Conservation (phyloP, 1,140 invertebrate species). For the Amphibalanus amphitrite region DNA sequence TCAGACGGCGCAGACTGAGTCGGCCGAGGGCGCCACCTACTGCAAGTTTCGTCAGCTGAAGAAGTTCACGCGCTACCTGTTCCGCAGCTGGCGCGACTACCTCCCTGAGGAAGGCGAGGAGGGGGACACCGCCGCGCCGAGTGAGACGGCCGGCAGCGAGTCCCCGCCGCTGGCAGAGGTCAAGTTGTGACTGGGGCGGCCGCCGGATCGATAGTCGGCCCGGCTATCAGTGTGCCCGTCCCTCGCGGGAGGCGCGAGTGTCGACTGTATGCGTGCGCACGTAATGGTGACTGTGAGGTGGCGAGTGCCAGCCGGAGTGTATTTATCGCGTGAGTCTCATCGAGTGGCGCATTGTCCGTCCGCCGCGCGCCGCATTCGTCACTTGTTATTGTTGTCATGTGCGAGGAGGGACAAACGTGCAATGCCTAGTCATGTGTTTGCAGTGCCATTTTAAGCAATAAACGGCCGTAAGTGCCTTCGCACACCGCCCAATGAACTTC, state of each 20-base stretch:
- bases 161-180: not conserved
- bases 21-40: conserved; percentile 77
- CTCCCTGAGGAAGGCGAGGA: conserved; percentile 39
- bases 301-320: not conserved
- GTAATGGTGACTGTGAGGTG: not conserved
- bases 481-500: not conserved
- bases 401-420: not conserved
- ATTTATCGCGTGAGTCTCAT: not conserved
- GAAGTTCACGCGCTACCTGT: conserved; percentile 79
- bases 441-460: conserved; percentile 1
- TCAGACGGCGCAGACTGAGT: conserved; percentile 77
- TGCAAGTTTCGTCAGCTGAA: conserved; percentile 79
- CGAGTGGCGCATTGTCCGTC: not conserved
- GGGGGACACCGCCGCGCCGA: not conserved
- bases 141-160: not conserved
- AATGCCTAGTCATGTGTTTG: not conserved
- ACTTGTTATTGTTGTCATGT: not conserved
- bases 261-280: not conserved
- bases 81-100: conserved; percentile 83
- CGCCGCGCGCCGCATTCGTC: not conserved
- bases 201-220: not conserved
- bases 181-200: not conserved
- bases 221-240: no score
- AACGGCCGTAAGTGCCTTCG: not conserved
- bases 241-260: no score